Conservation (phyloP, 2,797 vertebrate genomes). For the Caiman crocodilus region DNA sequence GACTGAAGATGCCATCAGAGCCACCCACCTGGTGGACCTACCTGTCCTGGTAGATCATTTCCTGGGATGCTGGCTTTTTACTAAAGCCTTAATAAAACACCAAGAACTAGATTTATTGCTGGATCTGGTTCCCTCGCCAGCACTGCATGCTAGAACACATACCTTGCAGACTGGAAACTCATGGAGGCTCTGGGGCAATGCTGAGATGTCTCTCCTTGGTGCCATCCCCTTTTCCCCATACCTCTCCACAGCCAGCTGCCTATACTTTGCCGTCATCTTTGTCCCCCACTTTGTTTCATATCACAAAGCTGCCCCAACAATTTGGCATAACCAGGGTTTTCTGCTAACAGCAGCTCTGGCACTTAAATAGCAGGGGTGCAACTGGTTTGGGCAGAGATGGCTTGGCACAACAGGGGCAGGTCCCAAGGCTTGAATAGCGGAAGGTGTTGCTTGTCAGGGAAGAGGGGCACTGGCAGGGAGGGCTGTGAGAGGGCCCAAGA, state of each 20-base stretch:
- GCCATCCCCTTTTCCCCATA: not conserved
- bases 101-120: not conserved
- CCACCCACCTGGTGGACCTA: not conserved
- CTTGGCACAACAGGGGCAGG: not conserved
- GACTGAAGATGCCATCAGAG: not conserved
- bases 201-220: not conserved
- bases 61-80: not conserved
- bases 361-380: not conserved
- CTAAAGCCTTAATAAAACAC: conserved; percentile 14
- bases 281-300: not conserved
- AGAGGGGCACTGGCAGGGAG: not conserved
- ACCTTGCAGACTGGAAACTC: not conserved
- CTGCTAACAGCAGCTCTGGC: not conserved
- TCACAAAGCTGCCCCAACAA: too few species aligned
- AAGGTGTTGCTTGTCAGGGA: not conserved
- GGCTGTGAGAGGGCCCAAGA: not conserved
- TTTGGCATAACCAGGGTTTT: not conserved
- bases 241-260: not conserved
- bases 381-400: not conserved
- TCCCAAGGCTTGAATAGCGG: not conserved
- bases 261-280: not conserved
- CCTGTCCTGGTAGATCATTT: not conserved
- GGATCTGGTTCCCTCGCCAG: not conserved
- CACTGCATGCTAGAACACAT: not conserved
- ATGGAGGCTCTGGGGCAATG: not conserved